These are phyloP conservation scores for Caenorhabditis briggsae DNA, from an alignment of 1,140 invertebrate genomes.

Conservation along the genomic window DNA sequence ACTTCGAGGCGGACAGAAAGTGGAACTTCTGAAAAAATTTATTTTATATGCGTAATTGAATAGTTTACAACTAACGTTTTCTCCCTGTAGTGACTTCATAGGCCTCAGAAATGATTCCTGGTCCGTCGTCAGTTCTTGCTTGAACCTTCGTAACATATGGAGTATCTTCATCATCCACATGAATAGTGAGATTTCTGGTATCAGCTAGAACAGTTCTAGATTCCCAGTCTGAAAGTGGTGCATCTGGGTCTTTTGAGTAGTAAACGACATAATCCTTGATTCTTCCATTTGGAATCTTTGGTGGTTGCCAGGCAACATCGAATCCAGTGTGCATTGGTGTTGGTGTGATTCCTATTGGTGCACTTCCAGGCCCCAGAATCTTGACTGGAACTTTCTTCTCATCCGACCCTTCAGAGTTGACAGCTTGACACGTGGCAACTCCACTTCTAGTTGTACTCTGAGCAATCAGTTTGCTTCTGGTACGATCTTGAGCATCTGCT, in stretches of 20 bases:
- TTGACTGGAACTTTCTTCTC: conserved; percentile 73
- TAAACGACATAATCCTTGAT: conserved; percentile 75
- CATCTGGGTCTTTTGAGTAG: conserved; percentile 76
- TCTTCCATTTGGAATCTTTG: conserved; percentile 73
- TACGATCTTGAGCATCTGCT: conserved; percentile 71
- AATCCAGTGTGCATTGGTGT: conserved; percentile 73
- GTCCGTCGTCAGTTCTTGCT: conserved; percentile 74
- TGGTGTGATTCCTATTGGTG: conserved; percentile 71
- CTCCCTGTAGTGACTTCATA: conserved; percentile 77
- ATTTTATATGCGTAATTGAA: not conserved
- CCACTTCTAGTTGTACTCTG: conserved; percentile 74
- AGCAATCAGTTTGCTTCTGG: conserved; percentile 73
- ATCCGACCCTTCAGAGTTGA: conserved; percentile 74
- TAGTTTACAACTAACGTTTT: conserved; percentile 70
- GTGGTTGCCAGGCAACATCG: conserved; percentile 74
- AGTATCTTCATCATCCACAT: conserved; percentile 75
- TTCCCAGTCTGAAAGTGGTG: conserved; percentile 68
- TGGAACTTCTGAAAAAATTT: conserved; percentile 73
- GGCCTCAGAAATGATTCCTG: conserved; percentile 77
- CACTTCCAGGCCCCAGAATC: conserved; percentile 74
- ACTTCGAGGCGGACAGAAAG: conserved; percentile 71
- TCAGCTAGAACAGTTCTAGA: conserved; percentile 63
- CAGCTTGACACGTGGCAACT: conserved; percentile 72
- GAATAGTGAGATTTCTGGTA: conserved; percentile 66
- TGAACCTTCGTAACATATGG: conserved; percentile 74